phyloP scores from a whole-genome alignment of 2,113 vertebrate species.

The Myiopsitta monachus region DNA sequence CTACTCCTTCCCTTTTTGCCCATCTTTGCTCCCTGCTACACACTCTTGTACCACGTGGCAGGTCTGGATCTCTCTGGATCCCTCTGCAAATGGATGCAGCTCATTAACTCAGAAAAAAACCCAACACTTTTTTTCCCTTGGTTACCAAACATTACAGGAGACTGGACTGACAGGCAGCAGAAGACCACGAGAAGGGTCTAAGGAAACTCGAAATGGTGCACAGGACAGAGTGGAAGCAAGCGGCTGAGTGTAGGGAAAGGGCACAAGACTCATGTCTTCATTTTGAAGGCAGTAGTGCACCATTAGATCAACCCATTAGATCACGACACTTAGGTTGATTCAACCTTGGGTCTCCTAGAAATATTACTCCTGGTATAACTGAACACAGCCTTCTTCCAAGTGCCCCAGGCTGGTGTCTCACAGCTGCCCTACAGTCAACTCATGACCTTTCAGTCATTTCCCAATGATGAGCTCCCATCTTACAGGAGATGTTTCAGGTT shows the following conservation, averaged over 20 bases:
- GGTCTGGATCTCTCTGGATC: not conserved
- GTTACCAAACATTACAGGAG: not conserved
- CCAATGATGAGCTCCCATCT: not conserved
- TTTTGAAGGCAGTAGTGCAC: not conserved
- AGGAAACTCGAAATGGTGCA: not conserved
- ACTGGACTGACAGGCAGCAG: not conserved
- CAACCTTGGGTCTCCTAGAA: not conserved
- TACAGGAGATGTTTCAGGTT: not conserved
- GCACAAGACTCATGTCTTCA: not conserved
- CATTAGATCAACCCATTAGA: not conserved
- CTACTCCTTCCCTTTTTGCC: not conserved
- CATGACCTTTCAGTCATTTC: not conserved
- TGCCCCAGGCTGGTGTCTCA: not conserved
- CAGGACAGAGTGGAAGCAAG: not conserved
- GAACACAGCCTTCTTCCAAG: not conserved
- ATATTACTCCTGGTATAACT: not conserved
- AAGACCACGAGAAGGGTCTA: not conserved
- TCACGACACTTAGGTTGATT: not conserved
- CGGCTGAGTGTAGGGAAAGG: not conserved
- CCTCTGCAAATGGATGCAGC: not conserved
- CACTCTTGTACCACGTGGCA: not conserved
- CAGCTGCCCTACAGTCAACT: not conserved
- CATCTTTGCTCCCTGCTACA: not conserved
- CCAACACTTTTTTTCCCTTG: accelerated
- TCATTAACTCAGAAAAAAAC: not conserved